Percentiles rank a stretch among this genome's conserved stretches.
Conservation (phyloP, 2,797 vertebrate genomes). For the Taenioides sp. region DNA sequence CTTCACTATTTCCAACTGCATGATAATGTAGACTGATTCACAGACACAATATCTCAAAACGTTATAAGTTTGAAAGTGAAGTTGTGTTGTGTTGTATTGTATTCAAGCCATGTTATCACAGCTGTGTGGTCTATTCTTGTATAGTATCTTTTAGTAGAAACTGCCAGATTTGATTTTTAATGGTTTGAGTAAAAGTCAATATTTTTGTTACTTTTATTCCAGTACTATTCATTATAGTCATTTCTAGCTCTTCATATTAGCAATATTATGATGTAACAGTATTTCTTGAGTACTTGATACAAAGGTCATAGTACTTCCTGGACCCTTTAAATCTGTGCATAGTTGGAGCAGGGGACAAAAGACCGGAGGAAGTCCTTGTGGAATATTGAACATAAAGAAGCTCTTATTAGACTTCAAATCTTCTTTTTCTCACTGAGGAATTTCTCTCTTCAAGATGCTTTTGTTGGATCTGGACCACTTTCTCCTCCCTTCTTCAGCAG, state of each 20-base stretch:
- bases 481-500: slow-evolving; percentile 18
- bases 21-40: background rate
- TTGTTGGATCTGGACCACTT: slow-evolving; percentile 21
- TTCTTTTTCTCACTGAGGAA: slow-evolving; percentile 53
- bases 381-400: slow-evolving; percentile 52
- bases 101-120: background rate
- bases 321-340: slow-evolving; percentile 55
- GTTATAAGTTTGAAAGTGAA: background rate
- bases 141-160: background rate
- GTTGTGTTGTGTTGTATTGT: slow-evolving; percentile 9
- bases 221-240: background rate
- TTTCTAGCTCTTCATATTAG: background rate
- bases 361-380: slow-evolving; percentile 53
- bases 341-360: slow-evolving; percentile 42
- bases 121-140: background rate
- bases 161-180: background rate
- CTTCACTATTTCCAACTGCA: slow-evolving; percentile 73
- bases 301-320: slow-evolving; percentile 57
- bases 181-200: background rate
- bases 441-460: slow-evolving; percentile 39
- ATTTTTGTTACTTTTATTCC: background rate
- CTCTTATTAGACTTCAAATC: slow-evolving; percentile 44
- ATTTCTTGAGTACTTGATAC: background rate
- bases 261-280: background rate
- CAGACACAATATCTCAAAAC: slow-evolving; percentile 33